Evolutionary conservation across 2,113 vertebrate species (phyloP).

Genomic region (Esox niger): DNA sequence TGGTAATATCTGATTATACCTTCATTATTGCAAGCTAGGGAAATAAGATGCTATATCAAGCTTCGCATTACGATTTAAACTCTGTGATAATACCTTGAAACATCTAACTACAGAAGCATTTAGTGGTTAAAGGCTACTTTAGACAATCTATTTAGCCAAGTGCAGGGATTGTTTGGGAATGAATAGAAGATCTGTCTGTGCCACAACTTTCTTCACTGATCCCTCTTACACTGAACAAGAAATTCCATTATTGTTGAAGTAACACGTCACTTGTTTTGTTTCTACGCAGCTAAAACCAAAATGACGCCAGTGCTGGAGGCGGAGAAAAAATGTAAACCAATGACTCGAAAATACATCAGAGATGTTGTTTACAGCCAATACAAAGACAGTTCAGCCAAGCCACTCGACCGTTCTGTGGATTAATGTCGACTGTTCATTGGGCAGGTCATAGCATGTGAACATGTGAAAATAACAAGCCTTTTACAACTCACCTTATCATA

Average conservation of each 20-base stretch:
- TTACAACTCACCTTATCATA: slow-evolving; percentile 87
- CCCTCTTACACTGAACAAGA: neutral
- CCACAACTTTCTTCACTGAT: neutral
- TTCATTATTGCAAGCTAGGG: no score
- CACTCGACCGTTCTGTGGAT: neutral
- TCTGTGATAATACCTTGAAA: no score
- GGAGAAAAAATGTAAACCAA: no score
- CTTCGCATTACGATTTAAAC: no score
- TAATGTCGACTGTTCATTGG: neutral
- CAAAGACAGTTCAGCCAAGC: neutral
- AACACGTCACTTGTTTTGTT: slow-evolving; percentile 3
- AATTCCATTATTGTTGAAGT: neutral
- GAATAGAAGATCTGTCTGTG: neutral
- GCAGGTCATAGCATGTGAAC: neutral
- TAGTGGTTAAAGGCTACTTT: neutral
- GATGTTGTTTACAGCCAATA: neutral
- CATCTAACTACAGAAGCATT: no score
- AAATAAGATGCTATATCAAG: no score
- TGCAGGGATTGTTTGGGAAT: neutral
- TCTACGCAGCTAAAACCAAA: slow-evolving; percentile 6
- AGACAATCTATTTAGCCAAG: neutral
- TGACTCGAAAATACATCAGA: neutral
- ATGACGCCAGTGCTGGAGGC: neutral
- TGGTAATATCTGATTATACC: neutral
- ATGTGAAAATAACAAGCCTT: neutral